Conservation (phyloP, 2,113 vertebrate genomes). For the Oplegnathus fasciatus region DNA sequence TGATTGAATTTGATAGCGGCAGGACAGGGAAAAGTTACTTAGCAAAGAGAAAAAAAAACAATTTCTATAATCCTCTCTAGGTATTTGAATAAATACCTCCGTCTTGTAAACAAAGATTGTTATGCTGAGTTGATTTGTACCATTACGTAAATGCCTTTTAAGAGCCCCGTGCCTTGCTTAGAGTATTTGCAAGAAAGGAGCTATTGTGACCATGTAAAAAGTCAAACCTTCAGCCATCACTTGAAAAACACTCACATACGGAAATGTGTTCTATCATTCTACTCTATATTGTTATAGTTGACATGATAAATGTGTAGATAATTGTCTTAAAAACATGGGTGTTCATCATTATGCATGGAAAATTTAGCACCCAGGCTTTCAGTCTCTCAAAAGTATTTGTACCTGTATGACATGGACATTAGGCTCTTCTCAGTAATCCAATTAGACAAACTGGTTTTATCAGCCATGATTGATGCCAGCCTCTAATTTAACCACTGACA, state of each 20-base stretch:
- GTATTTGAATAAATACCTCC: constrained; percentile 30
- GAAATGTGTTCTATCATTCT: not conserved
- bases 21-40: constrained; percentile 37
- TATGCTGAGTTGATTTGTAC: constrained; percentile 37
- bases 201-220: constrained; percentile 2
- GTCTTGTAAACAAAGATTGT: constrained; percentile 14
- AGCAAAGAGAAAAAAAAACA: constrained; percentile 2
- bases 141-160: not conserved
- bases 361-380: not conserved
- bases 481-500: not conserved
- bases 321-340: not conserved
- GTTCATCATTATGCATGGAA: not conserved
- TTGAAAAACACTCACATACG: not conserved
- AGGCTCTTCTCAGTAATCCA: not conserved
- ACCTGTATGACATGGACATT: not conserved
- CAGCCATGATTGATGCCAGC: not conserved
- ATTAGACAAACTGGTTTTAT: not conserved
- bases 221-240: constrained; percentile 11
- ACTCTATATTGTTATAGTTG: not conserved
- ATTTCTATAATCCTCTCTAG: constrained; percentile 31
- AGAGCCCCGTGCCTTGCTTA: not conserved
- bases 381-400: not conserved
- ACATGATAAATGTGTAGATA: not conserved
- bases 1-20: constrained; percentile 57
- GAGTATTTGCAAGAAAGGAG: not conserved